Base-by-base conservation (phyloP, 2,797 vertebrate genomes). In the Sebastes taczanowskii region DNA sequence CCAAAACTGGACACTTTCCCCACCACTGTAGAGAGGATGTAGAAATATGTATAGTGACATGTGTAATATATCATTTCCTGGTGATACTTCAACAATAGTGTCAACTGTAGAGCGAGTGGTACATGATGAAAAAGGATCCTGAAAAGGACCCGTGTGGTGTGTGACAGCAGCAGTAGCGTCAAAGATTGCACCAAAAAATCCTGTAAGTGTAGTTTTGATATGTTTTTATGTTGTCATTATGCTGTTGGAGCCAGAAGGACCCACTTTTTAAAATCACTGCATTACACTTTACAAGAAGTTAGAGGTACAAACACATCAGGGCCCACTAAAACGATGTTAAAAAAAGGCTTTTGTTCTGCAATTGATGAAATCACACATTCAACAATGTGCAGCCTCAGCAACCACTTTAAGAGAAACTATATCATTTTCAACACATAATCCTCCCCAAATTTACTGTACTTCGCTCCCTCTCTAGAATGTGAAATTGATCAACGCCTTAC, bases 31-130 rank as follows among this genome's bases (percentile, higher is more conserved):
- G 91, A 90, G 78, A 91, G 84, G 86, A 86, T 92, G 89, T 95
- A 94, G 92, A 94, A 86, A 91, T 86, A 70, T 95, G 92, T 94
- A 94, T 90, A 94, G 90, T 58, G 69, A 91, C 85, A 90, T 71
- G 82, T 95, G 91, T 95, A 92, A 93, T 88, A 94, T 94, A 94
- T 85, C 25, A 91, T 90, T 92, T 90, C 87, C 77, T 81, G 84
- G 90, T 75, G 82, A 92, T 82, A 79, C 74, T 82, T 71, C 83
- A 88, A 86, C 74, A 59, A 74, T 83, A 84, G 90, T 88, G 93
- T 87, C 72, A 90, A 91, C 87, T 94, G 91, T 93, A 93, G 92
- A 83, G 60, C 6, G 65, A 89, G 75, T 69, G 84, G 77, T 74
- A 71, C 60, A 69, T 60, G 34, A 38, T 38, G 38, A 38, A 62